Percentiles rank a stretch among this genome's conserved stretches.
These are phyloP conservation scores for Dendrolimus punctatus DNA, from an alignment of 1,140 invertebrate species.

Conservation along the genomic window DNA sequence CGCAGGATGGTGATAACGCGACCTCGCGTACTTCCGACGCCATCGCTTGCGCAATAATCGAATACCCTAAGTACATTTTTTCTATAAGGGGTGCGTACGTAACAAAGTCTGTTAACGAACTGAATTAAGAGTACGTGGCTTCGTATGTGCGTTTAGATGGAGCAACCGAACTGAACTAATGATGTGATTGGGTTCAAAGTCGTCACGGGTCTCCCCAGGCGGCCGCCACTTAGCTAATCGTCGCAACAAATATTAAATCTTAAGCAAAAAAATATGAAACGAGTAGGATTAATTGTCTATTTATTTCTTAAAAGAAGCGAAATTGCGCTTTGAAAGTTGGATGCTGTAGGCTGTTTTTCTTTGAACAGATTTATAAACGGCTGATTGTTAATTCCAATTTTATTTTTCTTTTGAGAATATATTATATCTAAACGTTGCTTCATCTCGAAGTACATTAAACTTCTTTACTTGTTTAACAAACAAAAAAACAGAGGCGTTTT, in stretches of 20 bases:
- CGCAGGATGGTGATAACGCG: slow-evolving; percentile 61
- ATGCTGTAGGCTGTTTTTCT: no score
- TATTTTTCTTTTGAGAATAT: no score
- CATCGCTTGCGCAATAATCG: slow-evolving; percentile 43
- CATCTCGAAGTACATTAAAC: no score
- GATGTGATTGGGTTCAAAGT: slow-evolving; percentile 63
- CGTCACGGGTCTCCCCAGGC: slow-evolving; percentile 44
- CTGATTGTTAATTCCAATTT: no score
- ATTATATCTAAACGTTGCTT: no score
- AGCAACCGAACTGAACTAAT: slow-evolving; percentile 59
- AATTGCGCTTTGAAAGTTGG: no score
- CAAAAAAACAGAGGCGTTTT: no score
- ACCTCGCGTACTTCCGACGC: slow-evolving; percentile 49
- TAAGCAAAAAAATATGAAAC: slow-evolving; percentile 7
- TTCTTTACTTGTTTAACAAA: no score
- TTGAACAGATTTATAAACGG: no score
- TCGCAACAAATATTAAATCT: slow-evolving; percentile 7
- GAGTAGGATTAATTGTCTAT: no score
- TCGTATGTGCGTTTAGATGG: slow-evolving; percentile 40
- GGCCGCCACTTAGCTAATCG: slow-evolving; percentile 39
- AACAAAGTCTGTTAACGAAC: slow-evolving; percentile 45
- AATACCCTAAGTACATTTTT: slow-evolving; percentile 21
- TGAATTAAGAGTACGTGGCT: slow-evolving; percentile 44
- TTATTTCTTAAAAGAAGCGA: no score
- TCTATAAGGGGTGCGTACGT: slow-evolving; percentile 41